These are phyloP conservation scores for Homarus americanus DNA, from an alignment of 1,140 invertebrate species.

Conservation along the genomic window DNA sequence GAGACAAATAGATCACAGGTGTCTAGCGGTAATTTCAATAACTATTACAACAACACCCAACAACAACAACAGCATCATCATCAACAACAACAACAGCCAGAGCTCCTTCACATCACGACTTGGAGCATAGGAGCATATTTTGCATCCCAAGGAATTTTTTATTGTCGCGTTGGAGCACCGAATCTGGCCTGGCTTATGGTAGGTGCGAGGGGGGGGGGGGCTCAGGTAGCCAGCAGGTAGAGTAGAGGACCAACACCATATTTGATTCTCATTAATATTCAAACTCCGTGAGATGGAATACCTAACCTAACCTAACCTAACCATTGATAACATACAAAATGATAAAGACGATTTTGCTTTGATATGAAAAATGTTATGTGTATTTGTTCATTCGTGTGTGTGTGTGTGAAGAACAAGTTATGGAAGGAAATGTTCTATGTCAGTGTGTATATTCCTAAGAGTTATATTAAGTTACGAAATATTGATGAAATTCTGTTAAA, in stretches of 20 bases:
- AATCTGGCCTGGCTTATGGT: slow-evolving; percentile 29
- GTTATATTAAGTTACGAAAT: too few relatives aligned
- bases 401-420: too few relatives aligned
- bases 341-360: too few relatives aligned
- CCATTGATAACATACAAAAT: too few relatives aligned
- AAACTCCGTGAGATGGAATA: slow-evolving; percentile 54
- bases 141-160: slow-evolving; percentile 48
- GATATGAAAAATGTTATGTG: too few relatives aligned
- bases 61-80: background rate
- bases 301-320: too few relatives aligned
- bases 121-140: slow-evolving; percentile 26
- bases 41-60: background rate
- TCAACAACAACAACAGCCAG: background rate
- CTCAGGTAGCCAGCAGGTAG: background rate
- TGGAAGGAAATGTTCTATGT: too few relatives aligned
- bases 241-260: slow-evolving; percentile 36
- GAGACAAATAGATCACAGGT: too few relatives aligned
- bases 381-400: too few relatives aligned
- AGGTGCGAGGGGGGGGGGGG: background rate
- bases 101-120: background rate
- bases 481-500: too few relatives aligned
- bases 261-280: slow-evolving; percentile 58
- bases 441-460: too few relatives aligned
- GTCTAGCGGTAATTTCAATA: background rate
- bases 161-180: slow-evolving; percentile 25